These are phyloP conservation scores for Loris lydekkerianus DNA, from an alignment of 2,797 vertebrate species.

Conservation along the genomic window DNA sequence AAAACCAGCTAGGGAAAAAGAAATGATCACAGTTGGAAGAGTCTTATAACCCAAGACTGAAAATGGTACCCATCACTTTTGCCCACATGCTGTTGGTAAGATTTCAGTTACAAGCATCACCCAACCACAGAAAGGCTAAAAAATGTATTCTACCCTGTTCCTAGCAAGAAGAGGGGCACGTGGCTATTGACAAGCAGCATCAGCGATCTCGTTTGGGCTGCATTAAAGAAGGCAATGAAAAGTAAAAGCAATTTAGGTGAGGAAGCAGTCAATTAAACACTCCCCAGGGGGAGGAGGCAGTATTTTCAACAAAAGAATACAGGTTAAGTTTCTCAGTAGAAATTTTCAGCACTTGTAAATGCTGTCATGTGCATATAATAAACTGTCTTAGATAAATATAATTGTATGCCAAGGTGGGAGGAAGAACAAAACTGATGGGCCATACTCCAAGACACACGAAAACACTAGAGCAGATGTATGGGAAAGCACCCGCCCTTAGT, in stretches of 20 bases:
- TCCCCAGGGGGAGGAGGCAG: background rate
- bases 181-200: background rate
- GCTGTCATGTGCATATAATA: constrained; percentile 51
- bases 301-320: background rate
- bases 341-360: constrained; percentile 8
- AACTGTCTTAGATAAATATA: constrained; percentile 50
- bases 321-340: constrained; percentile 57
- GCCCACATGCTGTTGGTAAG: background rate
- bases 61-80: background rate
- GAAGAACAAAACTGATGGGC: constrained; percentile 19
- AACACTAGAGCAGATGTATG: background rate
- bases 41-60: background rate
- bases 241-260: background rate
- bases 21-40: background rate
- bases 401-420: background rate
- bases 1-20: background rate
- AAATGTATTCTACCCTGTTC: background rate
- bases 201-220: background rate
- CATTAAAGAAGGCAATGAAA: background rate
- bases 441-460: background rate
- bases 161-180: background rate
- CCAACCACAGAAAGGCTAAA: background rate
- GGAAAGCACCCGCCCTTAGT: background rate
- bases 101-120: background rate
- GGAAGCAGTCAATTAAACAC: background rate